Conservation (phyloP, 2,797 vertebrate genomes). For the Erpetoichthys calabaricus region DNA sequence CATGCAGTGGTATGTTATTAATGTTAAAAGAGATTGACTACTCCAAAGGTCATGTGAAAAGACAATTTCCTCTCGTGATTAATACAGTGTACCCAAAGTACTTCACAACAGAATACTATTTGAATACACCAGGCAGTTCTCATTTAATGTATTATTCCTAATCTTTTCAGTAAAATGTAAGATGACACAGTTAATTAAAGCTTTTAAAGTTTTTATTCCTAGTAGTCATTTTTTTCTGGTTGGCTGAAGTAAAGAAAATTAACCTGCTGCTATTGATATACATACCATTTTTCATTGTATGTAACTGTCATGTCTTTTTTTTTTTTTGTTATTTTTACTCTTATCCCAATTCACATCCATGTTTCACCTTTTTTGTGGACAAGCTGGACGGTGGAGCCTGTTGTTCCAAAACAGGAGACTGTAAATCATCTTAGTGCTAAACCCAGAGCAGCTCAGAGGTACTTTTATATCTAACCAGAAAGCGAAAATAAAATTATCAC, state of each 20-base stretch:
- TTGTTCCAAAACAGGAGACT: slow-evolving; percentile 54
- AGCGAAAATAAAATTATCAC: background rate
- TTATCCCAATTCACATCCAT: slow-evolving; percentile 41
- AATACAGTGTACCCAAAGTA: too few relatives aligned
- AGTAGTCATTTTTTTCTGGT: too few relatives aligned
- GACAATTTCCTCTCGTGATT: too few relatives aligned
- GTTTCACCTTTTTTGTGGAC: slow-evolving; percentile 44
- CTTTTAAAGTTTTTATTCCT: too few relatives aligned
- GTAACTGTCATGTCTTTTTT: slow-evolving; percentile 40
- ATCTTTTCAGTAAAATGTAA: too few relatives aligned
- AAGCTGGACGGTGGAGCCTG: slow-evolving; percentile 50
- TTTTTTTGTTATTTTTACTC: slow-evolving; percentile 25
- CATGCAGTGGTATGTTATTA: too few relatives aligned
- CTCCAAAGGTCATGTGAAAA: too few relatives aligned
- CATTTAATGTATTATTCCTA: too few relatives aligned
- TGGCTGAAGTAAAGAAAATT: background rate
- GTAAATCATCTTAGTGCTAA: slow-evolving; percentile 59
- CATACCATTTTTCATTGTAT: slow-evolving; percentile 27
- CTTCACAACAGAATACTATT: too few relatives aligned
- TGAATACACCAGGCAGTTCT: too few relatives aligned
- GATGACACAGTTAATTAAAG: too few relatives aligned
- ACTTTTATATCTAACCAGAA: slow-evolving; percentile 19
- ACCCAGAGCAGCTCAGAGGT: slow-evolving; percentile 44
- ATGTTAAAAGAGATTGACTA: too few relatives aligned
- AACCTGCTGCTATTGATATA: slow-evolving; percentile 1